phyloP scores from a whole-genome alignment of 2,888 invertebrate genomes.

The Nomada fabriciana region DNA sequence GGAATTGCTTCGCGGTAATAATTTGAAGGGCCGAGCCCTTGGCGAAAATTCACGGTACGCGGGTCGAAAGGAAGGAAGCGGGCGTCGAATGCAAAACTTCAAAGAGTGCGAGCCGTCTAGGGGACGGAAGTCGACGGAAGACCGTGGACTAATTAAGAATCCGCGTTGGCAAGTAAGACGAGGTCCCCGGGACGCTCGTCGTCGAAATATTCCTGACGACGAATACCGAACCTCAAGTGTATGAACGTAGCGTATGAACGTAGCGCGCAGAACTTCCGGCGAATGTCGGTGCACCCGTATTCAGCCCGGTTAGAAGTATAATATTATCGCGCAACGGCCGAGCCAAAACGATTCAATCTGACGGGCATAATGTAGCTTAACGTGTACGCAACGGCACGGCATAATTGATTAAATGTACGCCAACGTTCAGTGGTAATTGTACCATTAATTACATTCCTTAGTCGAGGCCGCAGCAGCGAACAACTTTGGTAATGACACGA shows the following conservation, averaged over 20 bases:
- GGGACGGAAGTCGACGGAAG: neutral
- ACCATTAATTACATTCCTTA: too few species aligned
- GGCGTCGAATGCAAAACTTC: conserved; percentile 23
- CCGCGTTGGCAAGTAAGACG: conserved; percentile 68
- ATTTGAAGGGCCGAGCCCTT: conserved; percentile 38
- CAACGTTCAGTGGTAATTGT: too few species aligned
- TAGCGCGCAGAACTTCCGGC: neutral
- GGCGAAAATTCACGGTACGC: conserved; percentile 49
- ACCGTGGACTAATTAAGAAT: conserved; percentile 79
- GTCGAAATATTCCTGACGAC: conserved; percentile 46
- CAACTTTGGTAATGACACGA: too few species aligned
- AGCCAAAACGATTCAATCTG: neutral
- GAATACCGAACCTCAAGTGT: neutral
- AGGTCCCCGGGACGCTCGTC: conserved; percentile 25
- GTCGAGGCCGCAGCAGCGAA: too few species aligned
- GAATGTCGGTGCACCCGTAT: neutral
- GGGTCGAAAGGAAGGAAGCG: conserved; percentile 34
- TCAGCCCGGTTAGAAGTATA: neutral
- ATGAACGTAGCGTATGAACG: conserved; percentile 1
- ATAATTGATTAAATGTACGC: too few species aligned
- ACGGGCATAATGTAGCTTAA: neutral
- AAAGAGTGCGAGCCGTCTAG: conserved; percentile 6
- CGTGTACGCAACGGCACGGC: too few species aligned
- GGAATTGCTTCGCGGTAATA: neutral
- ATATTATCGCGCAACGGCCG: neutral